These are phyloP conservation scores for Cephalopterus ornatus DNA, from an alignment of 2,113 vertebrate genomes.

Conservation along the genomic window DNA sequence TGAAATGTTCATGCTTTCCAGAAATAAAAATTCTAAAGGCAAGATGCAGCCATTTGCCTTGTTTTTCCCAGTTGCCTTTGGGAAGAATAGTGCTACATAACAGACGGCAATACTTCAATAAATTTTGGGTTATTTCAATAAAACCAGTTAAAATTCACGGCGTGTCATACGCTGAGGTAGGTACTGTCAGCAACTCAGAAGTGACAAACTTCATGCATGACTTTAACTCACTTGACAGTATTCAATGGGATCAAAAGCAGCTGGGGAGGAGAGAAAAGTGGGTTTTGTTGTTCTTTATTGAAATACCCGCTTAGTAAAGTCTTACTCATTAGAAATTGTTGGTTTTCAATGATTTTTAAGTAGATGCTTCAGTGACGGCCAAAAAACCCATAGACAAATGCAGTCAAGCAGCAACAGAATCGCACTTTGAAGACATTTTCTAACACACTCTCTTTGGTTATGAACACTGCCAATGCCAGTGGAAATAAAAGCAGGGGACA, in stretches of 20 bases:
- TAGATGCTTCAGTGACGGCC: background rate
- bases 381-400: background rate
- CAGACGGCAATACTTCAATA: background rate
- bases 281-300: background rate
- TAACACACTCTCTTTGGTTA: background rate
- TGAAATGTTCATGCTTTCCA: background rate
- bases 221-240: background rate
- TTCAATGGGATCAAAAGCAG: constrained; percentile 12
- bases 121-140: background rate
- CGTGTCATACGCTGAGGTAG: background rate
- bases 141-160: background rate
- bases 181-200: background rate
- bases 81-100: background rate
- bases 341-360: background rate
- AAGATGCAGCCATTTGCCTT: background rate
- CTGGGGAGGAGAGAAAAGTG: background rate
- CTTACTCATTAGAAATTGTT: background rate
- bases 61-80: background rate
- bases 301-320: constrained; percentile 25
- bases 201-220: background rate
- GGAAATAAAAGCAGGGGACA: constrained; percentile 16
- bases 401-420: constrained; percentile 14
- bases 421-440: constrained; percentile 33
- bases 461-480: background rate
- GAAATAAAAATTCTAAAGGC: background rate